A percentile compares a stretch with the other conserved stretches of the same genome.
phyloP scores from a whole-genome alignment of 1,140 invertebrate genomes.

The Zaprionus capensis region DNA sequence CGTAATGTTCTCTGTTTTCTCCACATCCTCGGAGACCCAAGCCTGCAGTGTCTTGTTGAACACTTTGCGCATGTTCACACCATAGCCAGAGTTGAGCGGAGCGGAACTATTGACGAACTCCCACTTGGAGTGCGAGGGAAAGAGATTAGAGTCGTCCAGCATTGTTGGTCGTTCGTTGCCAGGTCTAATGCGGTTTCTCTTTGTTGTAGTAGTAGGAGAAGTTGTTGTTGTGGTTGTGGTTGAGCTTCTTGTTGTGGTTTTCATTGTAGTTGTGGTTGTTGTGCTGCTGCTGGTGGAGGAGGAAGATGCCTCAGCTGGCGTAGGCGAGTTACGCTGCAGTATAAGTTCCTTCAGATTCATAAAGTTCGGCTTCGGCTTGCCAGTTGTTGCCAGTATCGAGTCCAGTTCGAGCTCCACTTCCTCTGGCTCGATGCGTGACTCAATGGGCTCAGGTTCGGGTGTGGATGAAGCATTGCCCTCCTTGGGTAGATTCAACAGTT shows the following conservation, averaged over 20 bases:
- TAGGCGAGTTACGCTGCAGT: conserved; percentile 61
- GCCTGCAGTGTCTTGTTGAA: conserved; percentile 83
- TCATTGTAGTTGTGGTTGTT: conserved; percentile 17
- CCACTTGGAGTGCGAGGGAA: conserved; percentile 83
- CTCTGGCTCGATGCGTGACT: conserved; percentile 62
- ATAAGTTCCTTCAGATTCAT: conserved; percentile 81
- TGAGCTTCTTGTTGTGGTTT: conserved; percentile 17
- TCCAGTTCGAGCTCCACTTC: conserved; percentile 23
- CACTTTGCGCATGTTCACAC: conserved; percentile 72
- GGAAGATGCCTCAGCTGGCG: neutral
- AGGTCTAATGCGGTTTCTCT: conserved; percentile 55
- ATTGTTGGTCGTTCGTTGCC: conserved; percentile 65
- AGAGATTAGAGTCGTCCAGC: conserved; percentile 77
- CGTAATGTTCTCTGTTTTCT: conserved; percentile 73
- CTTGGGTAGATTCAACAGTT: conserved; percentile 72
- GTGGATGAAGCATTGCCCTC: conserved; percentile 59
- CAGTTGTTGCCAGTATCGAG: neutral
- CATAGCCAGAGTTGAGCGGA: conserved; percentile 55
- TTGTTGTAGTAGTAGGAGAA: conserved; percentile 50
- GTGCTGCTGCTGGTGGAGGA: conserved; percentile 22
- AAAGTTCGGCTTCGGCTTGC: conserved; percentile 66
- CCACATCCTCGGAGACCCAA: conserved; percentile 81
- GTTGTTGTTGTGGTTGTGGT: conserved; percentile 24
- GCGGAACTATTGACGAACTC: conserved; percentile 79
- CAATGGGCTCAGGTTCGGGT: conserved; percentile 42